These are phyloP conservation scores for Ispidina lecontei DNA, from an alignment of 2,797 vertebrate species.

Conservation along the genomic window DNA sequence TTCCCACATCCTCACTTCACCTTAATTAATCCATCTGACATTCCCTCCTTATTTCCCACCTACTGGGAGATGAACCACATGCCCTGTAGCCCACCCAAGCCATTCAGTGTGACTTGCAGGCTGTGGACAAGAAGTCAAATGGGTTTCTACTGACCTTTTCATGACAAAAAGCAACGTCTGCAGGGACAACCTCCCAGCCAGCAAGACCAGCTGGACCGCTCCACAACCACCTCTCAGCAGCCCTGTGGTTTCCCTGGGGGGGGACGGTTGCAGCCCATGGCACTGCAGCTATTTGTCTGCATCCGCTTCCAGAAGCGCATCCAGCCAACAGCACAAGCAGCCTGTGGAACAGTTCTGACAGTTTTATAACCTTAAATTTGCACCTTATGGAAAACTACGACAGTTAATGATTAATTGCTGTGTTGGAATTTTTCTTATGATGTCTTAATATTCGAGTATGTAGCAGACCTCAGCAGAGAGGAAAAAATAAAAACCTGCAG, in stretches of 20 bases:
- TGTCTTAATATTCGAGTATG: constrained; percentile 41
- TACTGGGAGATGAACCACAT: neutral
- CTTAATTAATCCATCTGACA: neutral
- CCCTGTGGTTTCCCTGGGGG: neutral
- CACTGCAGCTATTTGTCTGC: neutral
- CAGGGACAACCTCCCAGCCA: no score
- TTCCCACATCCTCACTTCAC: neutral
- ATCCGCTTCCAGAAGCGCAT: neutral
- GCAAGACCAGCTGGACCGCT: rapidly evolving
- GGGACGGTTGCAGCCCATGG: neutral
- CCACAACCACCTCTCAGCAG: neutral
- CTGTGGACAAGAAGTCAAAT: neutral
- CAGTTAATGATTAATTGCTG: constrained; percentile 37
- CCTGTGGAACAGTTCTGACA: neutral
- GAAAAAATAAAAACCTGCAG: constrained; percentile 42
- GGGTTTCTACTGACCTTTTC: rapidly evolving
- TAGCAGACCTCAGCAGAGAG: constrained; percentile 36
- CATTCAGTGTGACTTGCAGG: neutral
- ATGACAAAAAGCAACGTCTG: rapidly evolving
- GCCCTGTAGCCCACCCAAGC: neutral
- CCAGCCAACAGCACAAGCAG: neutral
- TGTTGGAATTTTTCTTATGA: constrained; percentile 52
- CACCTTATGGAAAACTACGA: constrained; percentile 53
- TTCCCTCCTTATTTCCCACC: neutral
- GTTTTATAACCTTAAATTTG: constrained; percentile 67